Conservation (phyloP, 2,888 invertebrate species). For the Agrochola circellaris region DNA sequence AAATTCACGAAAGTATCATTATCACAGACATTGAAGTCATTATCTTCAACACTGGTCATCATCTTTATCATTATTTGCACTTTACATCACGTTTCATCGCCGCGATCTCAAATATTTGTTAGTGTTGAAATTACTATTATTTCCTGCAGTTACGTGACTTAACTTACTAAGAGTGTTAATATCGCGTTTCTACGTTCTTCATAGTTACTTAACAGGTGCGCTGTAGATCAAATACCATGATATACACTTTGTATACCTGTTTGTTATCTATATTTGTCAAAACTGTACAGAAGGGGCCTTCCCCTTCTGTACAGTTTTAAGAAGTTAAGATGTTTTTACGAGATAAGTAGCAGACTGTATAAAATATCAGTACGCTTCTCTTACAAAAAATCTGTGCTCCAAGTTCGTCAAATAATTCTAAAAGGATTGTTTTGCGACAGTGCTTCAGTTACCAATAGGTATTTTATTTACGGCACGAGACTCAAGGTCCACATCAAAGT, state of each 20-base stretch:
- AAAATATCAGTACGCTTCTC: constrained; percentile 17
- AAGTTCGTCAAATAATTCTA: constrained; percentile 44
- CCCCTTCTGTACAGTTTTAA: no score
- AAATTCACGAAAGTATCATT: constrained; percentile 68
- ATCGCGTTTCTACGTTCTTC: constrained; percentile 55
- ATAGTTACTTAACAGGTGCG: constrained; percentile 72
- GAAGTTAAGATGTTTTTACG: constrained; percentile 49
- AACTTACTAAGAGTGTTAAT: constrained; percentile 65
- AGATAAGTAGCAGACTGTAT: constrained; percentile 31
- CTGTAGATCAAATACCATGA: constrained; percentile 68
- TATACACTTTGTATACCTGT: constrained; percentile 66
- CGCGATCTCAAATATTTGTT: constrained; percentile 68
- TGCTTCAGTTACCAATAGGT: constrained; percentile 54
- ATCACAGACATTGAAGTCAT: constrained; percentile 65
- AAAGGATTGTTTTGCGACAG: constrained; percentile 48
- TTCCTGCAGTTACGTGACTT: constrained; percentile 70
- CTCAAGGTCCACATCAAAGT: constrained; percentile 48
- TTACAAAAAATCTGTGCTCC: constrained; percentile 29
- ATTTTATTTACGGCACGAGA: constrained; percentile 56
- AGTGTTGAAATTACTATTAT: constrained; percentile 68
- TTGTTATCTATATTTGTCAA: constrained; percentile 73
- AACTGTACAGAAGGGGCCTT: constrained; percentile 66
- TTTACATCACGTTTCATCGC: constrained; percentile 72
- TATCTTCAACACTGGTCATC: constrained; percentile 66
- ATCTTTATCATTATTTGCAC: constrained; percentile 71